Evolutionary conservation across 2,888 invertebrate species (phyloP), one percentile per base, ranked within the genome.

Genomic region (Pristionchus entomophagus): DNA sequence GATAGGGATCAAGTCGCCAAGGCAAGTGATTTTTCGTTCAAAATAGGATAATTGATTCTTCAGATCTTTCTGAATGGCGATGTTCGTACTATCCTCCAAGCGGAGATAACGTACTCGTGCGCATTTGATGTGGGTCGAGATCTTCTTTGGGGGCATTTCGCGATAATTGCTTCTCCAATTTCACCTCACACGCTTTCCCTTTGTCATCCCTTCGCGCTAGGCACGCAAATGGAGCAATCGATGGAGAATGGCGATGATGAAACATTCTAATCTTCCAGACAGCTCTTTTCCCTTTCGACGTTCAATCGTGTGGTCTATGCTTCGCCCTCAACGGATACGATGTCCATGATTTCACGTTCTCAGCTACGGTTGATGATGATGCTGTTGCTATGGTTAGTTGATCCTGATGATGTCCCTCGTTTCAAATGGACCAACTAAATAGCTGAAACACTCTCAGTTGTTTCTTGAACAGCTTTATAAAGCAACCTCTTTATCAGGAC

Each of bases 301-400:
- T 38, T 26, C 73, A 73, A 73, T 41, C 38, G 73, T 73, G 73
- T 19, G 22, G 19, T 3, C 73, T 73, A 38, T 73, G 73, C 19
- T 73, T 73, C 41, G 26, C 73, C 4, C 73, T 73, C 73, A 73
- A 73, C 45, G 73, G 73, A 22, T 73, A 73, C 26, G 73, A 73
- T 45, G 26, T 41, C n/a, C 14, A 73, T 73, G 73, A 45, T 1
- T 38, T 73, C 73, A 12, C 22, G 5, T 73, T 73, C 41, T 10
- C 32, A 0, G 73, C 41, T 2, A 41, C 38, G 2, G 41, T 73
- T 26, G 73, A 41, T 0, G 73, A 17, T 0, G 41, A 17, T 0
- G 73, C 41, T 17, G 22, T 73, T 2, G 41, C 38, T 4, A 41
- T n/a, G 22, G 73, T 69, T 1, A 10, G 41, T 19, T 41, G 10